Base-by-base conservation (phyloP, 2,888 invertebrate species). In the Acleris holmiana region DNA sequence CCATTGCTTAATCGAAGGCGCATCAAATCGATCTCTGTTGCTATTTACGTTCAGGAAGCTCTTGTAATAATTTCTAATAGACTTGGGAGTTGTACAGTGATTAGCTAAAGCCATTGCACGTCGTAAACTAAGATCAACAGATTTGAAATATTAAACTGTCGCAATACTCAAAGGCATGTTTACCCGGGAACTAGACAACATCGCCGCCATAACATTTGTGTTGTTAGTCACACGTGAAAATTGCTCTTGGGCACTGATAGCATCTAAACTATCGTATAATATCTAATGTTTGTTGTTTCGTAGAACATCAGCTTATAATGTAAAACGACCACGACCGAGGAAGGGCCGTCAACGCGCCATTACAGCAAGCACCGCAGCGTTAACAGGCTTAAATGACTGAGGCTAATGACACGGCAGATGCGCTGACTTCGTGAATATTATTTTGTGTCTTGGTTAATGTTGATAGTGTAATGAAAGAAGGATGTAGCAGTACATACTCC, bases 321-420 rank as follows among this genome's bases (percentile, higher is more conserved):
- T 77, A 78, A 77, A 85, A 83, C 73, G 80, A 79, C 85, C 84
- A 84, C 84, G 84, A 78, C 82, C 82, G 78, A 79, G 79, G 84
- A 82, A 85, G 85, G 76, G 81, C 78, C 80, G 83, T 80, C 83
- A 79, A 82, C 81, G 78, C 77, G 76, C 82, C 83, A 86, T 89
- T 85, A 89, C 79, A 78, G 75, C 82, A 82, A 84, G 82, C 82
- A 80, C 59, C 78, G 78, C 78, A 75, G 76, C 82, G 84, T 88
- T 91, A 91, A 91, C 89, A 85, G 84, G 88, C 88, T 86, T 83
- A 88, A 89, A 89, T 85, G 84, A 84, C 79, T 74, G 78, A 78
- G 90, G 86, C 82, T 91, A 91, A 91, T 88, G 91, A 91, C 91
- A 86, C 76, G 85, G 82, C 89, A 90, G 89, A 87, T 91, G 91